Evolutionary conservation across 2,888 invertebrate species (phyloP), one percentile per base, ranked within the genome.

Genomic region (Coenonympha arcania): DNA sequence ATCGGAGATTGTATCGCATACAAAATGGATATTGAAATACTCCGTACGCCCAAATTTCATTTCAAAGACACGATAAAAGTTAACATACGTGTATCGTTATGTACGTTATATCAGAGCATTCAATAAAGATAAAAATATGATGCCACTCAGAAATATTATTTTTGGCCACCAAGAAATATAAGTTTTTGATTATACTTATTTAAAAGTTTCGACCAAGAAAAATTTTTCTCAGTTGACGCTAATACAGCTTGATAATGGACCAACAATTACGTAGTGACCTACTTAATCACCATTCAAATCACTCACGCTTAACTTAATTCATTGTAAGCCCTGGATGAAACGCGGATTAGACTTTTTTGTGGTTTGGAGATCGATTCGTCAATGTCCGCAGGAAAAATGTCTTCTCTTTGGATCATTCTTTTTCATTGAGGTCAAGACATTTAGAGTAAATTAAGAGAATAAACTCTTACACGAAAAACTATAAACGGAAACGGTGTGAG

Each of bases 21-120:
- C 40, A 44, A 52, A 52, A 55, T 55, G 52, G 55, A 49, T 55
- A 55, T 55, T 55, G 52, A 49, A 52, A 47, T 45, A 55, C 52
- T 46, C 43, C 40, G 39, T 45, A 40, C 48, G 40, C 48, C 41
- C 46, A 52, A 49, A 55, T 55, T 47, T 47, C 40, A 49, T 50
- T 47, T 44, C 47, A 43, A 46, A 52, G 39, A 41, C 19, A 52
- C 30, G 33, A 41, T 41, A 52, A 48, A 24, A 15, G 31, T 15
- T 28, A 41, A 30, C 4, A 2, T 16, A 11, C 13, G 15, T n/a
- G 9, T 6, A 8, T 31, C 6, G 15, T 4, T 15, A 2, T n/a
- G n/a, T 8, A 33, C 15, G 31, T 16, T 8, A 8, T 33, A 8
- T 26, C 9, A 26, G 11, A 11, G 5, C 8, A 28, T 28, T n/a